Base-by-base conservation (phyloP, 1,140 invertebrate genomes). In the Polypedilum pembai region DNA sequence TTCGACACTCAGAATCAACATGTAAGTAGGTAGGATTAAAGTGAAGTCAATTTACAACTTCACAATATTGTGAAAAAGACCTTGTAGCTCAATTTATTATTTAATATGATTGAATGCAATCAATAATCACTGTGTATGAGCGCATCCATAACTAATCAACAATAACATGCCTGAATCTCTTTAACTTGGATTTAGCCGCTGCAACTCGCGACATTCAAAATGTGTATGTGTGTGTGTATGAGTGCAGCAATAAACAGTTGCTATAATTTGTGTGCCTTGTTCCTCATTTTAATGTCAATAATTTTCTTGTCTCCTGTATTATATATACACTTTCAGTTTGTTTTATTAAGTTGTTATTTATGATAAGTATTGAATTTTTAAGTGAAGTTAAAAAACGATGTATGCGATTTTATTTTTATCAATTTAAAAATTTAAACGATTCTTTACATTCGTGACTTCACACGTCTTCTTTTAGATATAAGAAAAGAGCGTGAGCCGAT, bases 301-400 rank as follows among this genome's bases (percentile, higher is more conserved):
- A 56, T 56, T 56, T 56, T 56, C 45, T n/a, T 56, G 45, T 56
- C 45, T 56, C 45, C 4, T 56, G 45, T 56, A 8, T 56, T 56
- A 15, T n/a, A 56, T 56, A 56, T n/a, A 56, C 12, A 56, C 12
- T 56, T 56, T 12, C 4, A n/a, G 12, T n/a, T 56, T 56, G 8
- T 56, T 56, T 56, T 56, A 56, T 56, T 56, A 56, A 56, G 45
- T 56, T 56, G 45, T 56, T 56, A 56, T n/a, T 56, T 56, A 56
- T 56, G 41, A 45, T 45, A n/a, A n/a, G n/a, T 33, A 33, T 33
- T 33, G 24, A 33, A 33, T 33, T 33, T 33, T 33, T 33, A 5
- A 1, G 15, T 56, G 15, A 56, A 56, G 8, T 56, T 56, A 15
- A n/a, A n/a, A n/a, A n/a, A n/a, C n/a, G n/a, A n/a, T n/a, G n/a